phyloP scores from a whole-genome alignment of 2,113 vertebrate species.

The Myrmecobius fasciatus region DNA sequence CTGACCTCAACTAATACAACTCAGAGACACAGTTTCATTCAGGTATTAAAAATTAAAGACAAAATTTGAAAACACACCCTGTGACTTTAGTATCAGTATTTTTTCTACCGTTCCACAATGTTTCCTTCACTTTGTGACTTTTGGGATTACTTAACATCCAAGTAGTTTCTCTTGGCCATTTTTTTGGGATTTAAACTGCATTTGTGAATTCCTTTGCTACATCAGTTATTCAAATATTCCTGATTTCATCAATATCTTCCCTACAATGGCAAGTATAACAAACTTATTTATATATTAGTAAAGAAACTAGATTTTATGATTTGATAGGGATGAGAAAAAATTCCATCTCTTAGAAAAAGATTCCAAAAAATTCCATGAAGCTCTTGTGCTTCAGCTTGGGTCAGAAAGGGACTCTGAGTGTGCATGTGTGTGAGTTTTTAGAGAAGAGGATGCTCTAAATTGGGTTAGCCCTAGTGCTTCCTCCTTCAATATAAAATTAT shows the following conservation, averaged over 20 bases:
- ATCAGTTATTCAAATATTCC: background rate
- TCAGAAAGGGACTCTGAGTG: too few species aligned
- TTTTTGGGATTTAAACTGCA: background rate
- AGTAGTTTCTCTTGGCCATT: background rate
- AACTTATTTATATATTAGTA: background rate
- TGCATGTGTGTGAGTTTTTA: too few species aligned
- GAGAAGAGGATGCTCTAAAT: background rate
- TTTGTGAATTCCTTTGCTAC: background rate
- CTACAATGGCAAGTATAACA: background rate
- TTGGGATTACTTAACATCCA: background rate
- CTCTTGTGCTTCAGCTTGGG: background rate
- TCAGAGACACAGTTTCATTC: background rate
- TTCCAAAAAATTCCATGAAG: too few species aligned
- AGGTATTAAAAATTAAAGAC: background rate
- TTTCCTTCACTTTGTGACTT: background rate
- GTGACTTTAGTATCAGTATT: background rate
- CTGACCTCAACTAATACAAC: background rate
- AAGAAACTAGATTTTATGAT: background rate
- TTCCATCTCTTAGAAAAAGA: too few species aligned
- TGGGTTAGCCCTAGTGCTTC: background rate
- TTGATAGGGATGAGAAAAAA: background rate
- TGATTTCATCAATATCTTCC: background rate
- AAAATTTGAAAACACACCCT: background rate
- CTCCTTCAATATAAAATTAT: background rate
- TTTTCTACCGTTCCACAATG: background rate